These are phyloP conservation scores for Empidonax traillii DNA, from an alignment of 2,113 vertebrate species.

Conservation along the genomic window DNA sequence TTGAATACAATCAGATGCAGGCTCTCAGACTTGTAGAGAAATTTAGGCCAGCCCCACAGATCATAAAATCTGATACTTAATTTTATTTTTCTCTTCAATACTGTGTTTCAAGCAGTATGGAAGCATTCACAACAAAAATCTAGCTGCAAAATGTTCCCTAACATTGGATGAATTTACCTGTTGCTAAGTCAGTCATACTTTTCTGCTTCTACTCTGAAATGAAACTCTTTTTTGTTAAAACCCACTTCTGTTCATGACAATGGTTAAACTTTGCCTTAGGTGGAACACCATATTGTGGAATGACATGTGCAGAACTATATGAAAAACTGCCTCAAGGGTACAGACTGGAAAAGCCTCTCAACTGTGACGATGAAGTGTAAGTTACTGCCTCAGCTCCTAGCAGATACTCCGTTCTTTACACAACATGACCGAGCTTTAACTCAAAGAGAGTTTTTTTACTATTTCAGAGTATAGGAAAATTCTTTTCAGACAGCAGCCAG, in stretches of 20 bases:
- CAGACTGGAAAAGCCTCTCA: conserved; percentile 87
- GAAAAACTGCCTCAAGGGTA: conserved; percentile 89
- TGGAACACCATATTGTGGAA: conserved; percentile 87
- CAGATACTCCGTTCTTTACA: neutral
- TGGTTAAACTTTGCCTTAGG: conserved; percentile 65
- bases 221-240: neutral
- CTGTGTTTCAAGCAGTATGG: neutral
- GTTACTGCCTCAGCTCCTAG: conserved; percentile 26
- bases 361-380: conserved; percentile 91
- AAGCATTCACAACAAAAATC: neutral
- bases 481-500: neutral
- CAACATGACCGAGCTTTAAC: neutral
- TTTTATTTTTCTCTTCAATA: neutral
- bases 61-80: neutral
- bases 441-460: neutral
- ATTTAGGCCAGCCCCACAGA: neutral
- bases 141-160: neutral
- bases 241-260: neutral
- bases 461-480: neutral
- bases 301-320: conserved; percentile 88
- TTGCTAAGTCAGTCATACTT: neutral
- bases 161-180: neutral
- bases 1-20: neutral
- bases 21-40: neutral
- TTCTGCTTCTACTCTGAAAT: neutral